Conservation (phyloP, 1,140 invertebrate species). For the Gerris buenoi region DNA sequence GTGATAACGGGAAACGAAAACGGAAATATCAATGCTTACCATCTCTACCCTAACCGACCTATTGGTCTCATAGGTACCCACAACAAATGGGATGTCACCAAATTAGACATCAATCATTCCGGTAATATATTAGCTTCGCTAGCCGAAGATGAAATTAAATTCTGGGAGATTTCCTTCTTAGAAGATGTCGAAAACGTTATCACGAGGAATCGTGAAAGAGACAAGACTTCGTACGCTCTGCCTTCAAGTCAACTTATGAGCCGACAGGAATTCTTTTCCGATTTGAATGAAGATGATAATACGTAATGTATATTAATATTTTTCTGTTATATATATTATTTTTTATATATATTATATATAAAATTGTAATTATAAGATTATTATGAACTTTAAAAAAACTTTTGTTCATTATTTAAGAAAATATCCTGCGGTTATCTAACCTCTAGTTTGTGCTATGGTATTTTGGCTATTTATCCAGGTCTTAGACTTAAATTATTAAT, state of each 20-base stretch:
- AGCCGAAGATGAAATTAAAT: neutral
- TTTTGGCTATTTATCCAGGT: too few relatives aligned
- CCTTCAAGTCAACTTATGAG: neutral
- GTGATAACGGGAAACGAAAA: neutral
- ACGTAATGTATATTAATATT: too few relatives aligned
- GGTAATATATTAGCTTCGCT: neutral
- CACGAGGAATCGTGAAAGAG: neutral
- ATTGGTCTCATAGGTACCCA: neutral
- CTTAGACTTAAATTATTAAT: too few relatives aligned
- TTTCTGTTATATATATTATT: too few relatives aligned
- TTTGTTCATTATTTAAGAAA: too few relatives aligned
- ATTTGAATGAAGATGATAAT: neutral
- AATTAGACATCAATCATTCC: neutral
- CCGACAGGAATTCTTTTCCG: neutral
- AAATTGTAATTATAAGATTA: too few relatives aligned
- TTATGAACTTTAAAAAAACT: too few relatives aligned
- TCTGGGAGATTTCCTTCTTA: neutral
- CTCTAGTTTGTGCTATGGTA: too few relatives aligned
- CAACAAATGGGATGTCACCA: neutral
- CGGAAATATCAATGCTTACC: neutral
- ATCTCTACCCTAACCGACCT: neutral
- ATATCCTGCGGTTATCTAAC: too few relatives aligned
- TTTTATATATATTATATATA: too few relatives aligned
- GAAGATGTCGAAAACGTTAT: neutral
- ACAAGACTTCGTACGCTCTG: neutral